Evolutionary conservation across 2,888 invertebrate species (phyloP), one percentile per base, ranked within the genome.

Genomic region (Sarcophaga subvicina): DNA sequence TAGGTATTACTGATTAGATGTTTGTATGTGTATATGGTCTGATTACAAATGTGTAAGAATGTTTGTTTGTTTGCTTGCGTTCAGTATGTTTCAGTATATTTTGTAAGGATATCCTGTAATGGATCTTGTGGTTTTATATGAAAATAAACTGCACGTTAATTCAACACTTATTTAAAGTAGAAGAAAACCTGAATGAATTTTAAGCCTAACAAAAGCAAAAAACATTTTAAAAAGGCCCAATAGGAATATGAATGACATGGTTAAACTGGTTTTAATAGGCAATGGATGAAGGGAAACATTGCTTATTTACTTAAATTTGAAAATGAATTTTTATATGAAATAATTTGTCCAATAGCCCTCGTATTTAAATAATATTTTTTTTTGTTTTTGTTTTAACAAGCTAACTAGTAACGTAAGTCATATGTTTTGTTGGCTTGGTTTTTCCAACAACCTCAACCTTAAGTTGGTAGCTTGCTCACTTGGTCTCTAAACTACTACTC

Each of bases 81-180:
- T 64, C 67, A 37, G n/a, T 45, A 62, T 25, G n/a, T 62, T 27
- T 11, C n/a, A 47, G 88, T 90, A 86, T 89, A 88, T 86, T 37
- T 85, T 88, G 88, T 91, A 90, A 88, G 91, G 90, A 89, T 91
- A 90, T 90, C 90, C 91, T 91, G 91, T 91, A 92, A 91, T 91
- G 90, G 91, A 91, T 92, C 92, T 91, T 91, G 91, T 88, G 91
- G 91, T 89, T 89, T 91, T 91, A 59, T 64, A 63, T 75, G 78
- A 79, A 82, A 79, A 81, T 81, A 79, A 78, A 82, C 90, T 91
- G 90, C 90, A 91, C 90, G 90, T 89, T 91, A 91, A 91, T 91
- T 90, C 72, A 76, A 90, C 91, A 89, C 89, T 90, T 87, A 89
- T 89, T 90, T 88, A 73, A 73, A 69, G 87, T 75, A 82, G 80